Evolutionary conservation across 2,113 vertebrate species (phyloP), one percentile per base, ranked within the genome.

Genomic region (Noctilio leporinus): DNA sequence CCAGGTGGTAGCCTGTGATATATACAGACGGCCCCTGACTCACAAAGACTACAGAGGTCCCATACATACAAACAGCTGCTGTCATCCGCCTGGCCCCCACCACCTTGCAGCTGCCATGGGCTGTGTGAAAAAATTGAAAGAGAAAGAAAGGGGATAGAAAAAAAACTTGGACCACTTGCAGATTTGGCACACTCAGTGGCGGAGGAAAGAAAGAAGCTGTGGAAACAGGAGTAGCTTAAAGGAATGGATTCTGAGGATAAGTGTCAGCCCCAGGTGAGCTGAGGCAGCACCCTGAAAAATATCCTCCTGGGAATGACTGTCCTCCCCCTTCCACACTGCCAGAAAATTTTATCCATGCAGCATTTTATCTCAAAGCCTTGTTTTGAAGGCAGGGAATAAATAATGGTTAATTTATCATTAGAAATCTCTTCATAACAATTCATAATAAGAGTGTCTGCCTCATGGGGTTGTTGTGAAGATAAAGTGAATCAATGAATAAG

Each of bases 21-120:
- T 64, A 76, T 20, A 95, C 90, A 93, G 87, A 92, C 72, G 28
- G 93, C 53, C 67, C 89, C 93, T 82, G 90, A 59, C 88, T 90
- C 92, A 94, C 97, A 97, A 93, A 96, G 87, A 45, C 57, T 22
- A 93, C 95, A 87, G 96, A 95, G 76, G 83, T 33, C 95, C 92
- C 95, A 81, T 87, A 77, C 96, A 90, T 45, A 33, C 65, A 73
- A 85, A 82, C 97, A 97, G 97, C 97, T 97, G 97, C 97, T 53
- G 22, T 92, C 51, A 26, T 33, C 75, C 38, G 7, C 94, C 75
- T 0, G 14, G 78, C 93, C 95, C 81, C 92, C 89, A 22, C 78
- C 90, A 77, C 81, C 76, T 81, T 92, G 97, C 97, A 97, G 97
- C 97, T 97, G 97, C 96, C 73, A 30, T 16, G 38, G 83, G n/a